Base-by-base conservation (phyloP, 2,113 vertebrate genomes). In the Trochalopteron elliotii region DNA sequence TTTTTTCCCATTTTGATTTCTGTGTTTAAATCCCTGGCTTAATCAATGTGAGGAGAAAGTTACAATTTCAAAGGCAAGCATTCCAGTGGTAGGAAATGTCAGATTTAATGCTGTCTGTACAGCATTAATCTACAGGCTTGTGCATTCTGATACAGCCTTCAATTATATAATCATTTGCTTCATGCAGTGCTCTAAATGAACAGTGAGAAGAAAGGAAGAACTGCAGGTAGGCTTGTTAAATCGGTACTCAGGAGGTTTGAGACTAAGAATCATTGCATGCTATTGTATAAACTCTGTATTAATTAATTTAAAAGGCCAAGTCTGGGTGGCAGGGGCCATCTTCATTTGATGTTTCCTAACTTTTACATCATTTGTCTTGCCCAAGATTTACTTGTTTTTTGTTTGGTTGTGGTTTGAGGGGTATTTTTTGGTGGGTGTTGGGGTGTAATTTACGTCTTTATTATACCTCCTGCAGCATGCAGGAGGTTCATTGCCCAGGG, bases 81-180 rank as follows among this genome's bases (percentile, higher is more conserved):
- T 65, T 85, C 40, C 67, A 69, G 67, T 28, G 47, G 23, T 39
- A 71, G 52, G 37, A 94, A 96, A 91, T 65, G 45, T 78, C 77
- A 89, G 49, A 56, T 55, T 91, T 95, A 91, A 80, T 50, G 63
- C 42, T 74, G 44, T 71, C 78, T 61, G 55, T 49, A 56, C 49
- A 57, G 25, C 42, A 72, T 63, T 95, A 96, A 93, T 95, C 70
- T 89, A 75, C 2, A 7, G 40, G 30, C 63, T 65, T 77, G 35
- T 88, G 59, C 67, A 88, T 91, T 95, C 75, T 91, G 69, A 94
- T 95, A 69, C 28, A 75, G 81, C 55, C 65, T 92, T 89, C 87
- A 94, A 92, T 95, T 89, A 89, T 31, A 75, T 44, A 74, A 71
- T 91, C 30, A 76, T 94, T 90, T 91, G 65, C 90, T 70, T 91